Evolutionary conservation across 2,888 invertebrate genomes (phyloP).

Genomic region (Papilio demoleus): DNA sequence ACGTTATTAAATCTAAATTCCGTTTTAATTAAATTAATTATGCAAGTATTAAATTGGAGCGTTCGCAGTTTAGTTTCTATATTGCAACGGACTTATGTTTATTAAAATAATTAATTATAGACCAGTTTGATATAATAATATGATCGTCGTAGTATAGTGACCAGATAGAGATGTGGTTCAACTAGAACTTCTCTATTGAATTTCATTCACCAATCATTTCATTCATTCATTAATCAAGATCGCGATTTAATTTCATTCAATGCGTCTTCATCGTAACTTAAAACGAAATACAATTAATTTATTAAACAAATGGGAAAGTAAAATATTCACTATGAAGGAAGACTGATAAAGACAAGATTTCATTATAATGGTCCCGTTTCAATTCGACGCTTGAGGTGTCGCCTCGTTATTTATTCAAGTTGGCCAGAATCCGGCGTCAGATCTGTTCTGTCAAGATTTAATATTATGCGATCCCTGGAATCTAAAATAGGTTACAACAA

Average conservation of each 20-base stretch:
- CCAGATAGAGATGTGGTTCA: too few species aligned
- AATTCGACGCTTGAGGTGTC: slow-evolving; percentile 54
- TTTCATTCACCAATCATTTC: too few species aligned
- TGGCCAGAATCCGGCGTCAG: slow-evolving; percentile 37
- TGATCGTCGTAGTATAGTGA: too few species aligned
- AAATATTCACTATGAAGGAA: slow-evolving; percentile 5
- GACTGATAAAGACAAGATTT: slow-evolving; percentile 23
- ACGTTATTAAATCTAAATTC: slow-evolving; percentile 1
- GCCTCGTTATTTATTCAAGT: slow-evolving; percentile 61
- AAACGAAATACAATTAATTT: too few species aligned
- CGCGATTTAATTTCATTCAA: too few species aligned
- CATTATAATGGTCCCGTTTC: slow-evolving; percentile 46
- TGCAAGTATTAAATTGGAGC: not conserved
- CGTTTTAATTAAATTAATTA: not conserved
- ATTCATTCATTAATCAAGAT: too few species aligned
- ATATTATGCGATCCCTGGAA: not conserved
- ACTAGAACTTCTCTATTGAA: too few species aligned
- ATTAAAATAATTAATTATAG: not conserved
- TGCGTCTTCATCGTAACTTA: too few species aligned
- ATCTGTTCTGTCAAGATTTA: slow-evolving; percentile 25
- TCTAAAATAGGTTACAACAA: not conserved
- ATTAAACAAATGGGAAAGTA: not conserved
- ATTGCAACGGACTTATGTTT: not conserved
- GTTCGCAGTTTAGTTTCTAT: not conserved
- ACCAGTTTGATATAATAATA: too few species aligned